Evolutionary conservation across 2,797 vertebrate species (phyloP).

Genomic region (Coregonus sp.): DNA sequence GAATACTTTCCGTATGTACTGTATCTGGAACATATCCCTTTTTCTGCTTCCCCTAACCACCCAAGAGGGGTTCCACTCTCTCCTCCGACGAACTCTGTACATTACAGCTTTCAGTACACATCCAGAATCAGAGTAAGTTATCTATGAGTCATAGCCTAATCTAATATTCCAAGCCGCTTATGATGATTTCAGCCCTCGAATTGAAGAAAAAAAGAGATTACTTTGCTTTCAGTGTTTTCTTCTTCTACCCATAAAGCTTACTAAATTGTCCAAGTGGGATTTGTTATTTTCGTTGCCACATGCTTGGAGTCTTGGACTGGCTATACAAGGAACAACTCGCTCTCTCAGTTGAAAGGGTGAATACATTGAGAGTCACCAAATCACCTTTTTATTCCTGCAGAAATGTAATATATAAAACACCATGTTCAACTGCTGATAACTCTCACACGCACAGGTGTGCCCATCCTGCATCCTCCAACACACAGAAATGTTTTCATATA

Average conservation of each 20-base stretch:
- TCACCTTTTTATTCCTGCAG: not conserved
- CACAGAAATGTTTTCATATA: not conserved
- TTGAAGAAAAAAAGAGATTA: not conserved
- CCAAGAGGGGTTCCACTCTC: not conserved
- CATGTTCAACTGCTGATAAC: not conserved
- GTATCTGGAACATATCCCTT: not conserved
- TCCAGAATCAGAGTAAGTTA: not conserved
- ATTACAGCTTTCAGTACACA: not conserved
- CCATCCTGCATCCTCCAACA: not conserved
- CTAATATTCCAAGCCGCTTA: not conserved
- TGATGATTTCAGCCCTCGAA: not conserved
- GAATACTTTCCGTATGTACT: no score
- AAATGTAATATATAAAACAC: not conserved
- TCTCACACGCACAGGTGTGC: not conserved
- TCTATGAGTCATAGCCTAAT: slow-evolving; percentile 1
- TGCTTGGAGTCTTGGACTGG: not conserved
- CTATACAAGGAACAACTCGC: not conserved
- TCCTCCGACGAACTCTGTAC: not conserved
- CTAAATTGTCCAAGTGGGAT: not conserved
- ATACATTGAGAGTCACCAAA: not conserved
- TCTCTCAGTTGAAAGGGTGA: not conserved
- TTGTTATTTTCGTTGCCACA: not conserved
- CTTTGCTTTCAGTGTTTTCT: not conserved
- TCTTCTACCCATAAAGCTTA: not conserved
- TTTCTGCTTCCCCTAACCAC: not conserved